Evolutionary conservation across 2,797 vertebrate species (phyloP).

Genomic region (Loris lydekkerianus): DNA sequence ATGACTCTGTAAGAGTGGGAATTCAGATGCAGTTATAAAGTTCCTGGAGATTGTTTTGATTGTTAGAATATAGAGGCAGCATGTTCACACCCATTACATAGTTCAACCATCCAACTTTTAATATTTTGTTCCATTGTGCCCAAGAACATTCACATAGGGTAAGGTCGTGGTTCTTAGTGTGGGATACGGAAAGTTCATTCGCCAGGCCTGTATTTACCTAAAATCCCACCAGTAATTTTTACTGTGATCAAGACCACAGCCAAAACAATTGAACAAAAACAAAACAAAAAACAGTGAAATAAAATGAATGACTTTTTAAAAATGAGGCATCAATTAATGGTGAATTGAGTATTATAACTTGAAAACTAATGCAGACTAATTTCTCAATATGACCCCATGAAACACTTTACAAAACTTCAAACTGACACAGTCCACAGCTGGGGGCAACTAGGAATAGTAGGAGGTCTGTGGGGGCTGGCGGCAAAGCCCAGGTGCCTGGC

Average conservation of each 20-base stretch:
- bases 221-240: not conserved
- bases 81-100: not conserved
- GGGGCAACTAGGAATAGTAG: not conserved
- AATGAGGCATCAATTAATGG: not conserved
- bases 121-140: not conserved
- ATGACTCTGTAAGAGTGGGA: not conserved
- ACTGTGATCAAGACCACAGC: not conserved
- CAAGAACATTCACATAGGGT: not conserved
- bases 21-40: not conserved
- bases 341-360: not conserved
- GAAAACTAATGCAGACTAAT: constrained; percentile 51
- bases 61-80: not conserved
- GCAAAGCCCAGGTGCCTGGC: not conserved
- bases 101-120: not conserved
- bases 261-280: constrained; percentile 23
- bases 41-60: not conserved
- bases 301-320: not conserved
- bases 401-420: not conserved
- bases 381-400: not conserved
- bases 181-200: not conserved
- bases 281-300: constrained; percentile 5
- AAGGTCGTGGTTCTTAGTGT: not conserved
- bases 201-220: not conserved
- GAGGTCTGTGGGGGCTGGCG: not conserved
- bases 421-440: not conserved